Conservation (phyloP, 1,140 invertebrate genomes). For the Lerema accius region DNA sequence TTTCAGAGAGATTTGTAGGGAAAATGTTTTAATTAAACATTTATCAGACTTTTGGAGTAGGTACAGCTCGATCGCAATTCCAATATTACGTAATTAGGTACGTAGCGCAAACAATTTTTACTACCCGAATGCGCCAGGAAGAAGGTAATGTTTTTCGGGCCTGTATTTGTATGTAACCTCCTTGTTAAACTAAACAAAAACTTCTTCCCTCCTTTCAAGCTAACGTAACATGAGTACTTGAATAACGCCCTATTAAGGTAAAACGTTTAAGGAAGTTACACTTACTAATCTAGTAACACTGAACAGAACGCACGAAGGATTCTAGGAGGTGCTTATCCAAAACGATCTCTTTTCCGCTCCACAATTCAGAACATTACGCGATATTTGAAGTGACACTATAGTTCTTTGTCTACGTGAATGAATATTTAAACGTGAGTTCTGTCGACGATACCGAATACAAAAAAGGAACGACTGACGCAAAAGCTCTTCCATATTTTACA, state of each 20-base stretch:
- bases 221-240: no score
- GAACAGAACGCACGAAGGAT: constrained; percentile 45
- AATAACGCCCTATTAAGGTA: no score
- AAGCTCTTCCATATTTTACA: constrained; percentile 2
- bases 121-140: no score
- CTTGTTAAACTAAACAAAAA: no score
- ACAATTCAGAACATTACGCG: constrained; percentile 48
- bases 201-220: no score
- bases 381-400: constrained; percentile 46
- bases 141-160: no score
- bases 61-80: no score
- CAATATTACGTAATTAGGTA: no score
- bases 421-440: constrained; percentile 18
- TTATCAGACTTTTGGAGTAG: no score
- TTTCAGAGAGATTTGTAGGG: neutral
- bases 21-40: no score
- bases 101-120: no score
- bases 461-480: neutral
- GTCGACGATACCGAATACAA: neutral
- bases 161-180: no score
- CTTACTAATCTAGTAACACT: constrained; percentile 20
- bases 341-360: constrained; percentile 48
- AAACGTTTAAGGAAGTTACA: neutral
- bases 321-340: constrained; percentile 50
- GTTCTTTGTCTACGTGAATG: constrained; percentile 31